Conservation (phyloP, 1,140 invertebrate species). For the Dendroctonus ponderosae region DNA sequence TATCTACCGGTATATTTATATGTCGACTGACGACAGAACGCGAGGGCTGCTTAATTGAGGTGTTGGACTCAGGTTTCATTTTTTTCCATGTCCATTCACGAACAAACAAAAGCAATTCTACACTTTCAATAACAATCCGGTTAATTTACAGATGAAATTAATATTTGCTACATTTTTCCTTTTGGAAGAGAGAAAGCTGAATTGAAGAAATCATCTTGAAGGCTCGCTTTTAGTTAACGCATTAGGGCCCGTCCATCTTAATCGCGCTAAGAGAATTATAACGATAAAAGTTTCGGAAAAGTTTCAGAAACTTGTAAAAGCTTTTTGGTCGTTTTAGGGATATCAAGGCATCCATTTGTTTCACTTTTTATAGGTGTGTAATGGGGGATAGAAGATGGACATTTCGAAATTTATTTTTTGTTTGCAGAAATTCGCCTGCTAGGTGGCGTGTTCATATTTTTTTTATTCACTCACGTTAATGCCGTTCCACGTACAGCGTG, state of each 20-base stretch:
- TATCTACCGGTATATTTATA: slow-evolving; percentile 11
- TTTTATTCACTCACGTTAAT: background rate
- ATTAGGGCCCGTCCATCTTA: slow-evolving; percentile 26
- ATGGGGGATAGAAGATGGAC: slow-evolving; percentile 1
- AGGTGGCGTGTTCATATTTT: no score
- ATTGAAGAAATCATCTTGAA: background rate
- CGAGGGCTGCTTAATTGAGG: background rate
- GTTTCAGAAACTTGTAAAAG: slow-evolving; percentile 17
- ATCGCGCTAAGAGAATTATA: slow-evolving; percentile 23
- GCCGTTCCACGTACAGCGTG: no score
- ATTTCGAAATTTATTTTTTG: slow-evolving; percentile 11
- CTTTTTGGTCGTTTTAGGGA: slow-evolving; percentile 15
- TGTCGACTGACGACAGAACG: slow-evolving; percentile 1
- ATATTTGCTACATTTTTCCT: background rate
- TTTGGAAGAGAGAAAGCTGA: background rate
- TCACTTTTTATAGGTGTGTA: slow-evolving; percentile 6
- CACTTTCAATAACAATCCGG: no score
- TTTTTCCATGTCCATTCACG: background rate
- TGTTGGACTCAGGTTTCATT: background rate
- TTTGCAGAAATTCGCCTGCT: no score
- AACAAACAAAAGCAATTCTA: no score
- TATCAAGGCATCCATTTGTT: slow-evolving; percentile 18
- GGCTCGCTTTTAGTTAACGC: slow-evolving; percentile 10
- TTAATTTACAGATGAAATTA: no score
- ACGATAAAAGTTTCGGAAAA: slow-evolving; percentile 22